These are phyloP conservation scores for Drosophila meridionalis DNA, from an alignment of 2,888 invertebrate species.

Conservation along the genomic window DNA sequence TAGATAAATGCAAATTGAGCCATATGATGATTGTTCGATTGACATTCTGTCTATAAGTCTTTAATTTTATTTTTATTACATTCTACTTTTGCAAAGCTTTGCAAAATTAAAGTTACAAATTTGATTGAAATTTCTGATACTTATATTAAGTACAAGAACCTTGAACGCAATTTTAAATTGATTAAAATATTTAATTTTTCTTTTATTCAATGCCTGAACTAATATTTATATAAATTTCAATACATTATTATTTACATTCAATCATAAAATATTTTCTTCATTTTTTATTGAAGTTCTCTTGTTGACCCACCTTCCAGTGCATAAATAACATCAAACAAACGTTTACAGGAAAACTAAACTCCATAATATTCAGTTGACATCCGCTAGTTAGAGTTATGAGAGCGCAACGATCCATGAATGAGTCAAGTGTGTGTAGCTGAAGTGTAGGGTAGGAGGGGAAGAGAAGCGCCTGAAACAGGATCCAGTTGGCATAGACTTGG, in stretches of 20 bases:
- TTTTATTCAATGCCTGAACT: background rate
- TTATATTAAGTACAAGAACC: background rate
- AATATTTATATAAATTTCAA: background rate
- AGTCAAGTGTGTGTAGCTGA: slow-evolving; percentile 51
- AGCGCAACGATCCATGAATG: slow-evolving; percentile 60
- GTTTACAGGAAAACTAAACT: slow-evolving; percentile 32
- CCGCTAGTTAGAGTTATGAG: slow-evolving; percentile 37
- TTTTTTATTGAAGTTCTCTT: background rate
- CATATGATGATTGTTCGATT: background rate
- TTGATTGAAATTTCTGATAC: too few relatives aligned
- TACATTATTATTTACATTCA: background rate
- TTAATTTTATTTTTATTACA: background rate
- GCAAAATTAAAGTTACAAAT: too few relatives aligned
- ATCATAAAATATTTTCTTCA: background rate
- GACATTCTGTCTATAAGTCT: background rate
- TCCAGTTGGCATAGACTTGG: slow-evolving; percentile 51
- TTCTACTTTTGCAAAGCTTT: background rate
- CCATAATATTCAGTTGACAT: slow-evolving; percentile 17
- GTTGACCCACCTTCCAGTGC: background rate
- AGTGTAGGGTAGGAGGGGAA: slow-evolving; percentile 8
- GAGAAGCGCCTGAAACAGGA: slow-evolving; percentile 44
- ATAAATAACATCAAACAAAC: background rate
- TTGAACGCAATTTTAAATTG: too few relatives aligned
- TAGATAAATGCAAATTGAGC: background rate
- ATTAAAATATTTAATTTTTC: background rate